Base-by-base conservation (phyloP, 1,140 invertebrate genomes). In the Aplysia californica region DNA sequence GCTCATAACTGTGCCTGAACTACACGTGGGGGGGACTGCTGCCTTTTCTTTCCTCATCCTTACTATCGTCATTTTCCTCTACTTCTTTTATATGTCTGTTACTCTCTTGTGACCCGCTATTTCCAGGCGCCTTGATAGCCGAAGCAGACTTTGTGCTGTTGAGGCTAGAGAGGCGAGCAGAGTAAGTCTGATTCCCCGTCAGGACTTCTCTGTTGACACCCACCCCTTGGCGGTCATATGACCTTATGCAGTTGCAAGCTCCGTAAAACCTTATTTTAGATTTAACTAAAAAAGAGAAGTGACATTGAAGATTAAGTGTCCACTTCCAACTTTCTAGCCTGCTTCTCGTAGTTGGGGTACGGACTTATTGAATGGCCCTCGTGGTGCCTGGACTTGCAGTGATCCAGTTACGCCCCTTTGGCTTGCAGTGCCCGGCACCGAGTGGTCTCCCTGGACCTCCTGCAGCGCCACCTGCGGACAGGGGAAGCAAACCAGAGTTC, bases 401-500 rank as follows among this genome's bases (percentile, higher is more conserved):
- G 36, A 72, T 50, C 10, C 50, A 72, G 69, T 72, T 72, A 72
- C 69, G 69, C 69, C 69, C 69, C 50, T 72, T 72, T 80, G 78
- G 61, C 41, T 77, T 80, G 70, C 79, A 80, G 79, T 77, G 58
- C 72, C 64, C 69, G 69, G 64, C 33, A 74, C 72, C 59, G 76
- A 80, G 61, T 80, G 79, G 79, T 80, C 79, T 39, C n/a, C 75
- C 39, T 80, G 79, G 79, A 77, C 79, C 50, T 21, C 71, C 55
- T 80, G 79, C 72, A 80, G 79, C 61, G 73, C 72, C 71, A 64
- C 79, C 26, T 80, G 79, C 58, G 79, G 79, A 64, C 75, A 78
- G 65, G 79, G 79, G 31, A 61, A 68, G 68, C 79, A 80, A 76
- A 69, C 72, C n/a, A 75, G 79, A 68, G 61, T 41, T 23, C 65